Base-by-base conservation (phyloP, 2,797 vertebrate species). In the Manis pentadactyla region DNA sequence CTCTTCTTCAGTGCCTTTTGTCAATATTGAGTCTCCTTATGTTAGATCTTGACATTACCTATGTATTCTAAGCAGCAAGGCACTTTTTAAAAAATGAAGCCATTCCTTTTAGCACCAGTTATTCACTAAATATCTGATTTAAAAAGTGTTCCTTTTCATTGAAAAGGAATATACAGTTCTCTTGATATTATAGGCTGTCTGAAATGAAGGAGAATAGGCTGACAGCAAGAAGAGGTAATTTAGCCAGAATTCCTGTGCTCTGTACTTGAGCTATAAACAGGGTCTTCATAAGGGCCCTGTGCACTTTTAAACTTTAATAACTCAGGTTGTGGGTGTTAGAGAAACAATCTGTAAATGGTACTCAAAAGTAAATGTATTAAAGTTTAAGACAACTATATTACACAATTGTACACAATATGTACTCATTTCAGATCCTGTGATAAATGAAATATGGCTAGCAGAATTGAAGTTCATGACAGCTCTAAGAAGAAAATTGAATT, bases 311-410 rank as follows among this genome's bases (percentile, higher is more conserved):
- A 97, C 97, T 97, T 97, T 97, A 97, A 97, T 98, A 96, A 97
- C 96, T 97, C 87, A 23, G 94, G 83, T 79, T 64, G 95, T 96
- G 34, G 51, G 46, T 97, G 93, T 96, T 95, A 96, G 96, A 97
- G 97, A 95, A 97, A 97, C 94, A 96, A 95, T 97, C 97, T 96
- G 42, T 97, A 97, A 98, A 97, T 0, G 97, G 94, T 6, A 96
- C 97, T 97, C 97, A 98, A 96, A 97, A 97, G 93, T 96, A 97
- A 97, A 97, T 95, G 97, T 97, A 95, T 97, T 97, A 97, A 97
- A 97, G 90, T 97, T 98, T 97, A 96, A 93, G 86, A 93, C 96
- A 97, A 97, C 97, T 96, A 83, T 63, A 97, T 97, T 96, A 97
- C 97, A 95, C 96, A 97, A 90, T 55, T 96, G 96, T 91, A 96